Conservation (phyloP, 2,888 invertebrate species). For the Cyaniris semiargus region DNA sequence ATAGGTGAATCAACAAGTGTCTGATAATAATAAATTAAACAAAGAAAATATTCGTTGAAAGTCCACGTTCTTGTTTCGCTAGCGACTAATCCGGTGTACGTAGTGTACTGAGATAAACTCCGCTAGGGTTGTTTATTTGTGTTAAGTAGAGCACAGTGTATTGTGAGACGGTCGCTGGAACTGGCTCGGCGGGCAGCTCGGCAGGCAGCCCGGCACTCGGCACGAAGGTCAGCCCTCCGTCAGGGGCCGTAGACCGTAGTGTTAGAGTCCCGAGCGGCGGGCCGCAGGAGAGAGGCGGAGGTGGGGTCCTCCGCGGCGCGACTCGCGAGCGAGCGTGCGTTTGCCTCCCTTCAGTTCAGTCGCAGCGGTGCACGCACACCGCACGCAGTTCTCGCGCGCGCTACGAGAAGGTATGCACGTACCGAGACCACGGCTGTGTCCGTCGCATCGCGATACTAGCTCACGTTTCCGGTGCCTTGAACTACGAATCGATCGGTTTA, state of each 20-base stretch:
- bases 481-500: slow-evolving; percentile 52
- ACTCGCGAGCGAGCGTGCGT: slow-evolving; percentile 60
- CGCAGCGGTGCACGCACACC: slow-evolving; percentile 80
- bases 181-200: slow-evolving; percentile 48
- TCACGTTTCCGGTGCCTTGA: slow-evolving; percentile 72
- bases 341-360: slow-evolving; percentile 70
- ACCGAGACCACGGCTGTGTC: slow-evolving; percentile 47
- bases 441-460: slow-evolving; percentile 50
- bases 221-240: slow-evolving; percentile 73
- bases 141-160: slow-evolving; percentile 56
- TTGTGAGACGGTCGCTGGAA: slow-evolving; percentile 51
- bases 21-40: slow-evolving; percentile 24
- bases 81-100: neutral
- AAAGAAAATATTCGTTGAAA: neutral
- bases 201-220: slow-evolving; percentile 46
- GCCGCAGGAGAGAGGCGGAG: slow-evolving; percentile 70
- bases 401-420: slow-evolving; percentile 74
- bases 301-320: slow-evolving; percentile 66
- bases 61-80: slow-evolving; percentile 4
- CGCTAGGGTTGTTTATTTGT: slow-evolving; percentile 43
- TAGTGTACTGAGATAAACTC: slow-evolving; percentile 4
- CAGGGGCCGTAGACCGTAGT: slow-evolving; percentile 70
- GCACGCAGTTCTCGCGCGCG: slow-evolving; percentile 81
- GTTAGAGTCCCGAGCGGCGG: slow-evolving; percentile 71
- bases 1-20: neutral